Evolutionary conservation across 2,888 invertebrate species (phyloP), one percentile per base, ranked within the genome.

Genomic region (Operophtera brumata): DNA sequence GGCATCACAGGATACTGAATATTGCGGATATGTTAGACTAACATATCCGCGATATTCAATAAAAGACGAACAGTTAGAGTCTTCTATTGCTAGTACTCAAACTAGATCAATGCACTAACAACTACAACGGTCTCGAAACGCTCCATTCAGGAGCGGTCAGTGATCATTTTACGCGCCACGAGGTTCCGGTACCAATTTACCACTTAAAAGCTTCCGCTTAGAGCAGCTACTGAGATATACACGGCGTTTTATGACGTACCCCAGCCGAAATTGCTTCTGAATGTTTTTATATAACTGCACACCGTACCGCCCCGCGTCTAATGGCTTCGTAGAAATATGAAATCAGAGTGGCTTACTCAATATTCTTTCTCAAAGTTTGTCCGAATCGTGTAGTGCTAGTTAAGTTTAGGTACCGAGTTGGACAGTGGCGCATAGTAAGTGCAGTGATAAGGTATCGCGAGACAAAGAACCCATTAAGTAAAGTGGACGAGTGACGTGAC

Each of bases 401-500:
- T 40, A 25, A 62, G 59, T 66, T 64, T 67, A 66, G 65, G 67
- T 70, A 70, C 34, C 4, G 49, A 69, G 70, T 70, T 65, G 67
- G 69, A 73, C 71, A 75, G 73, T 71, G 68, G 67, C 71, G 71
- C 74, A 72, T 65, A 71, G 70, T 73, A 70, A 73, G 66, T 71
- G 70, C 73, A 69, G 67, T 79, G 88, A 89, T 89, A 89, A 85
- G 77, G 74, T 87, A 85, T 84, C 84, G 73, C 72, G 74, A 84
- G 86, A 89, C 89, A 89, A 89, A 88, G 89, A 87, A 84, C 88
- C 83, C 86, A 89, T 88, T 86, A 87, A 82, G 77, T 78, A 70
- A 75, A 78, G 75, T 80, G 76, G 73, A 66, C 71, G 80, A 80
- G 77, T 84, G 87, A 89, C 82, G 84, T 81, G 87, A 84, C 88